Percentiles rank a stretch among this genome's conserved stretches.
Evolutionary conservation across 2,888 invertebrate genomes (phyloP).

Genomic region (Ochlodes sylvanus): DNA sequence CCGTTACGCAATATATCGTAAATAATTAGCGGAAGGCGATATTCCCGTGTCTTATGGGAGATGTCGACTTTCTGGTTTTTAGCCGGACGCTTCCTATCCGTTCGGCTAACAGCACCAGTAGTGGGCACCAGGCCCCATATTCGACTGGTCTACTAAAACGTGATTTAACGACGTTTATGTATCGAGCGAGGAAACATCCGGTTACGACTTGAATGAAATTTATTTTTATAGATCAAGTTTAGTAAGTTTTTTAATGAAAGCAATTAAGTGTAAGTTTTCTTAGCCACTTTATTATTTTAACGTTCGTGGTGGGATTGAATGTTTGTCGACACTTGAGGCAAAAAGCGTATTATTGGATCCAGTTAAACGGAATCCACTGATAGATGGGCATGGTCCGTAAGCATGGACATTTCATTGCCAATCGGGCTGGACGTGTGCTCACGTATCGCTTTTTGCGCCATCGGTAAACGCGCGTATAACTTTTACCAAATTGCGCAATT

Average conservation of each 20-base stretch:
- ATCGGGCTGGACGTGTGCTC: conserved; percentile 54
- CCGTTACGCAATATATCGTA: conserved; percentile 85
- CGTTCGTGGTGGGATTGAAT: conserved; percentile 8
- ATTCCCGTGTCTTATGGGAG: conserved; percentile 84
- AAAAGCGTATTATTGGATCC: conserved; percentile 51
- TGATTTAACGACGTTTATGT: conserved; percentile 37
- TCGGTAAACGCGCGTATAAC: conserved; percentile 68
- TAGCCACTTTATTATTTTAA: conserved; percentile 13
- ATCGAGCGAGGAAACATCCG: conserved; percentile 28
- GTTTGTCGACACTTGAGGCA: conserved; percentile 31
- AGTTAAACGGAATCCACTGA: conserved; percentile 50
- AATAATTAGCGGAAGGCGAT: conserved; percentile 85
- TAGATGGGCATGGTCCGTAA: conserved; percentile 60
- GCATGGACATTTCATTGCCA: conserved; percentile 59
- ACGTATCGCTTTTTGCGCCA: conserved; percentile 64
- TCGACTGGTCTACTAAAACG: conserved; percentile 49
- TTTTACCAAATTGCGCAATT: conserved; percentile 72
- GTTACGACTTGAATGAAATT: conserved; percentile 23
- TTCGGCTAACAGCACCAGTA: conserved; percentile 64
- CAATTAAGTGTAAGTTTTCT: not conserved
- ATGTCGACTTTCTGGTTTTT: conserved; percentile 77
- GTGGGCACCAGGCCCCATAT: conserved; percentile 50
- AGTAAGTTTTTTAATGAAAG: conserved; percentile 27
- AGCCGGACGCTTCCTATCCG: conserved; percentile 70
- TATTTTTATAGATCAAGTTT: conserved; percentile 33